phyloP scores from a whole-genome alignment of 2,797 vertebrate genomes.

The Bradypodion pumilum region DNA sequence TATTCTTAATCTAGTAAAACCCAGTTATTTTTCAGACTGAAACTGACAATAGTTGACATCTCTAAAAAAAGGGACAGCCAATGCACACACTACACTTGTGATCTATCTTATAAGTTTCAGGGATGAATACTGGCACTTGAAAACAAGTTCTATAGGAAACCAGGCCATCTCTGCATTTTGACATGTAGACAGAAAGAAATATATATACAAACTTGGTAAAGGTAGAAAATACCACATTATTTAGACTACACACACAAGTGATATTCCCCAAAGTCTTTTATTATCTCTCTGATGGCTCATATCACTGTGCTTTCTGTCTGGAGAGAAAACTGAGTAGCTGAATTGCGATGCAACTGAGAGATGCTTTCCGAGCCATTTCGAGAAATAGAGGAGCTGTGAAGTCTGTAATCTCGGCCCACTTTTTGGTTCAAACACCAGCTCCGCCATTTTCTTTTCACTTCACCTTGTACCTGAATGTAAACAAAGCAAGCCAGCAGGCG shows the following conservation, averaged over 20 bases:
- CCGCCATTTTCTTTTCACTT: slow-evolving; percentile 88
- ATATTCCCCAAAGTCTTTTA: slow-evolving; percentile 39
- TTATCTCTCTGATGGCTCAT: slow-evolving; percentile 66
- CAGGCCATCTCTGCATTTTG: slow-evolving; percentile 37
- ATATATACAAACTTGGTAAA: slow-evolving; percentile 48
- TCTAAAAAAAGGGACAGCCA: background rate
- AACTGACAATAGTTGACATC: background rate
- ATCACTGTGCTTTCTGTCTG: slow-evolving; percentile 91
- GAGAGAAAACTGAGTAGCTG: slow-evolving; percentile 86
- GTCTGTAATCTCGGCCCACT: slow-evolving; percentile 75
- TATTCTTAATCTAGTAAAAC: background rate
- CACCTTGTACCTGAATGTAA: slow-evolving; percentile 85
- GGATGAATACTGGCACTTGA: background rate
- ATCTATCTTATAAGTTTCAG: background rate
- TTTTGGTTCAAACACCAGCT: slow-evolving; percentile 79
- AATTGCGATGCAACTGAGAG: slow-evolving; percentile 75
- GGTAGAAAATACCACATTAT: slow-evolving; percentile 54
- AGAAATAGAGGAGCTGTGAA: slow-evolving; percentile 77
- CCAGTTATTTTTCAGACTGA: background rate
- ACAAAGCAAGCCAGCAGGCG: slow-evolving; percentile 1
- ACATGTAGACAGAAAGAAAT: slow-evolving; percentile 53
- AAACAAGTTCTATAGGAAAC: slow-evolving; percentile 23
- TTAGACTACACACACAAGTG: slow-evolving; percentile 37
- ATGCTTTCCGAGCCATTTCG: slow-evolving; percentile 79
- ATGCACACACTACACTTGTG: background rate